Conservation (phyloP, 1,140 invertebrate genomes). For the Bemisia tabaci region DNA sequence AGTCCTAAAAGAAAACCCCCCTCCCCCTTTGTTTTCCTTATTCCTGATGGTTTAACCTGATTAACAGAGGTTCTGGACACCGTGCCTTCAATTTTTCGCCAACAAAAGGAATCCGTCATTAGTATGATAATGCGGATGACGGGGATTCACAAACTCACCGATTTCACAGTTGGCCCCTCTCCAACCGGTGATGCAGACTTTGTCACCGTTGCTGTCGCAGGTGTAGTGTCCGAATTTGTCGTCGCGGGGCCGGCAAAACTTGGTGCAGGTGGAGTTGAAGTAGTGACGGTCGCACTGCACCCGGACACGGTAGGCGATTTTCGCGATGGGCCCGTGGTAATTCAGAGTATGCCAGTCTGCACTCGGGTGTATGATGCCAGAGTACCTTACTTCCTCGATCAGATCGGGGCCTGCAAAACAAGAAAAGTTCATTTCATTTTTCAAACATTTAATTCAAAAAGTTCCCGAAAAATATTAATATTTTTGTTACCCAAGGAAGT, state of each 20-base stretch:
- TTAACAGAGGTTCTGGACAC: background rate
- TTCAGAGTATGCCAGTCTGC: constrained; percentile 79
- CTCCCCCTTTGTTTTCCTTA: background rate
- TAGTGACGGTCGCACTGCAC: constrained; percentile 84
- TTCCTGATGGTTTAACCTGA: background rate
- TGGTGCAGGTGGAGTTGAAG: constrained; percentile 88
- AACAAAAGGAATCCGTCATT: too few species aligned
- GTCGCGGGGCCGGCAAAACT: constrained; percentile 78
- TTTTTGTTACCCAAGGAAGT: too few species aligned
- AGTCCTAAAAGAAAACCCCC: background rate
- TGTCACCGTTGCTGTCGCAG: constrained; percentile 76
- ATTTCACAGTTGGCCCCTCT: constrained; percentile 81
- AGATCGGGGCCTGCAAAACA: constrained; percentile 27
- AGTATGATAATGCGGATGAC: too few species aligned
- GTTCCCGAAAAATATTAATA: too few species aligned
- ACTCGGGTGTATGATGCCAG: constrained; percentile 75
- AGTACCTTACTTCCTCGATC: constrained; percentile 79
- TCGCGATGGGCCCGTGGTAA: constrained; percentile 55
- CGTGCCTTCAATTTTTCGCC: too few species aligned
- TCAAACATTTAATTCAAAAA: too few species aligned
- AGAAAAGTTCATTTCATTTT: too few species aligned
- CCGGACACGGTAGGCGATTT: constrained; percentile 73
- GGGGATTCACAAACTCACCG: constrained; percentile 57
- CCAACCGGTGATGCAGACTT: constrained; percentile 85
- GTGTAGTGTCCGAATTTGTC: constrained; percentile 90